phyloP scores from a whole-genome alignment of 1,140 invertebrate genomes.

The Trachymyrmex septentrionalis region DNA sequence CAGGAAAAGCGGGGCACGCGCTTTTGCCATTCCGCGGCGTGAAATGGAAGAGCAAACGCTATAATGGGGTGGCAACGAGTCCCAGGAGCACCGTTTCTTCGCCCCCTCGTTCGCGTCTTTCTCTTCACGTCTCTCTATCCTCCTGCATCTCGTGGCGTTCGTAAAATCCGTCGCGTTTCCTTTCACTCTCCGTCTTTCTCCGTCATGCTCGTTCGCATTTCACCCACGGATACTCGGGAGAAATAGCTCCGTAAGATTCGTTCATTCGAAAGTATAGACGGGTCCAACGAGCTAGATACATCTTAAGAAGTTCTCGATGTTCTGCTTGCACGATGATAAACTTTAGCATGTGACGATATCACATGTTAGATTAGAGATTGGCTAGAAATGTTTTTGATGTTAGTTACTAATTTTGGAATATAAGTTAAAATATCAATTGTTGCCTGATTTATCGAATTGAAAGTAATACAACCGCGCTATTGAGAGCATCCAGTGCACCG shows the following conservation, averaged over 20 bases:
- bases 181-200: constrained; percentile 41
- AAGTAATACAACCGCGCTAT: constrained; percentile 54
- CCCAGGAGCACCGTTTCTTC: constrained; percentile 83
- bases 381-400: not conserved
- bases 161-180: constrained; percentile 34
- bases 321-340: not conserved
- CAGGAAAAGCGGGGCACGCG: constrained; percentile 76
- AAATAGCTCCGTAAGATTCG: constrained; percentile 43
- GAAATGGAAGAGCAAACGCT: constrained; percentile 83
- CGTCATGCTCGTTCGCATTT: constrained; percentile 43
- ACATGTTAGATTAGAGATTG: not conserved
- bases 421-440: not conserved
- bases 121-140: constrained; percentile 31
- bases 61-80: constrained; percentile 86
- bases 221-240: constrained; percentile 51
- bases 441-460: not conserved
- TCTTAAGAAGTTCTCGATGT: not conserved
- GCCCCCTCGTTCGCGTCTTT: constrained; percentile 68
- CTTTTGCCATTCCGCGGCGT: constrained; percentile 75
- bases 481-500: constrained; percentile 46
- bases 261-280: constrained; percentile 30
- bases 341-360: not conserved
- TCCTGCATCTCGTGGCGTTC: constrained; percentile 52
- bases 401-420: not conserved
- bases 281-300: not conserved